Evolutionary conservation across 2,888 invertebrate genomes (phyloP).

Genomic region (Aleiodes leptofemur): DNA sequence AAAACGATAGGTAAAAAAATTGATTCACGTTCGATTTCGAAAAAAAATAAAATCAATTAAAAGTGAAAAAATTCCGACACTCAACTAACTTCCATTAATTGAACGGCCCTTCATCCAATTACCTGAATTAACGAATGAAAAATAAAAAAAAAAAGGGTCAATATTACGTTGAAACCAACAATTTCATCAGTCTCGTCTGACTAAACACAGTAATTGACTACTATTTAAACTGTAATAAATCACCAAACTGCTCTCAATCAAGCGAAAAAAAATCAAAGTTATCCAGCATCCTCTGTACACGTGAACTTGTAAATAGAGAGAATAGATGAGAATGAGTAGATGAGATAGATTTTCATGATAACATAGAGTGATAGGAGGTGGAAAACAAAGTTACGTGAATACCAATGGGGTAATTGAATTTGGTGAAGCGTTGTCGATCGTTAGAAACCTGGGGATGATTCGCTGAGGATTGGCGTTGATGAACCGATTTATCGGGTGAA

Average conservation of each 20-base stretch:
- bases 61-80: neutral
- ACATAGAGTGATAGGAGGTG: constrained; percentile 14
- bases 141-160: no score
- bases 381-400: constrained; percentile 39
- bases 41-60: neutral
- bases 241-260: constrained; percentile 1
- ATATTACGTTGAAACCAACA: neutral
- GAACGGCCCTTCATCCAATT: neutral
- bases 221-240: constrained; percentile 19
- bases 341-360: neutral
- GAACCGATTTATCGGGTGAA: constrained; percentile 29
- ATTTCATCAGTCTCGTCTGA: constrained; percentile 33
- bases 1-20: no score
- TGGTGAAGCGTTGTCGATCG: constrained; percentile 37
- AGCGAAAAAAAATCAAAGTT: constrained; percentile 32
- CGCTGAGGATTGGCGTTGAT: constrained; percentile 23
- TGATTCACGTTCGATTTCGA: neutral
- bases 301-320: neutral
- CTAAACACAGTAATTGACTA: constrained; percentile 26
- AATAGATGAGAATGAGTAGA: neutral
- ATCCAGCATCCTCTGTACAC: neutral
- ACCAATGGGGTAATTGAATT: constrained; percentile 43
- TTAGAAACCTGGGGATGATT: constrained; percentile 17
- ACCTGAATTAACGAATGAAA: no score
- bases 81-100: neutral